Evolutionary conservation across 2,113 vertebrate species (phyloP), one percentile per base, ranked within the genome.

Genomic region (Tachysurus vachellii): DNA sequence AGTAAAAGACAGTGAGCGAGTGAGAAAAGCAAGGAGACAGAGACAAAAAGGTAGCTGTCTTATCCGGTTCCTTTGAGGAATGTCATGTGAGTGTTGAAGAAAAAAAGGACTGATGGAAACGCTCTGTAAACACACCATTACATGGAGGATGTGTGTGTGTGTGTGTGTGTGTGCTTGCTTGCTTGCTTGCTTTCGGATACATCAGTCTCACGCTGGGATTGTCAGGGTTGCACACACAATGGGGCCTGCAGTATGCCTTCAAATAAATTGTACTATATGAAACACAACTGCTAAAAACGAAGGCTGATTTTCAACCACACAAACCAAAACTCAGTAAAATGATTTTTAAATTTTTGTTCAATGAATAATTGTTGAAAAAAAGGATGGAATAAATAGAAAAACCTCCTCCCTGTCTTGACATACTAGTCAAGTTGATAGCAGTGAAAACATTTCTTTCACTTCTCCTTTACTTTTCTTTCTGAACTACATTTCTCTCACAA

Each of bases 121-220:
- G 91, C 92, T 92, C 82, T 89, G 91, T 92, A 93, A 93, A 94
- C 92, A 93, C 90, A 88, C 80, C 84, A 68, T 92, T 90, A 88
- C 91, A 92, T 91, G 90, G 88, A 91, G 92, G 89, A 88, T 90
- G 88, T 90, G 90, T 89, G 88, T 90, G 88, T 14, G 84, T 44
- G 26, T 53, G 81, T 90, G 90, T 50, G 83, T 73, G 44, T 26
- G 61, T 57, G 56, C 17, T 16, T 57, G 56, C 17, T 4, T 89
- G 91, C 92, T 89, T 91, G 86, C 91, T 90, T 91, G 88, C 92
- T 91, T 89, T 91, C 91, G 88, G 87, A 93, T 92, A 93, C 91
- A 92, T 93, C 93, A 92, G 90, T 88, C 92, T 92, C 93, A 93
- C 88, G 92, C 94, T 92, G 92, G 91, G 92, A 86, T 91, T 93